Evolutionary conservation across 2,888 invertebrate species (phyloP).

Genomic region (Sabatieria punctata): DNA sequence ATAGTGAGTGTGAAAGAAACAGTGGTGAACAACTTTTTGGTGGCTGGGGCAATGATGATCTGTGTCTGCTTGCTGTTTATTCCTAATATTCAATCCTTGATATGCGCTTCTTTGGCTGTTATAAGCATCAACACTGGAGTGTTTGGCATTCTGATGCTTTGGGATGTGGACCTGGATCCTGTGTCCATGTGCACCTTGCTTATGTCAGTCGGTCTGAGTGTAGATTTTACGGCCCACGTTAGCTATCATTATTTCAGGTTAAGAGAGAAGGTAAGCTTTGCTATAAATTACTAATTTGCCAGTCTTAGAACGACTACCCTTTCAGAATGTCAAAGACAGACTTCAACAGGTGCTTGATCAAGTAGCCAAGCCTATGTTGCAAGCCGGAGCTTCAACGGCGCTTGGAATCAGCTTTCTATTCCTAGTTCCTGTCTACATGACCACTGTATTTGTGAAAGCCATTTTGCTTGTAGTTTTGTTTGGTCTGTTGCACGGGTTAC

Average conservation of each 20-base stretch:
- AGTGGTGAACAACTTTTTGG: conserved; percentile 18
- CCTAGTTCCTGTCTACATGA: no score
- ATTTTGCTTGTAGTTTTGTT: no score
- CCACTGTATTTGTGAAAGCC: no score
- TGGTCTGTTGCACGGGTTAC: no score
- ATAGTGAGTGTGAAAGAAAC: conserved; percentile 17
- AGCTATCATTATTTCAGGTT: conserved; percentile 3
- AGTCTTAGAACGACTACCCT: no score
- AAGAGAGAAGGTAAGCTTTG: no score
- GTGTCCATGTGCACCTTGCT: not conserved
- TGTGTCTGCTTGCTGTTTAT: conserved; percentile 24
- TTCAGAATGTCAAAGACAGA: no score
- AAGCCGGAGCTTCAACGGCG: no score
- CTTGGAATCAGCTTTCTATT: no score
- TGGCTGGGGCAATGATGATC: conserved; percentile 26
- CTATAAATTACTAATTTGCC: no score
- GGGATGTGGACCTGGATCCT: conserved; percentile 1
- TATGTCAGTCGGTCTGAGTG: conserved; percentile 2
- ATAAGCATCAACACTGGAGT: conserved; percentile 17
- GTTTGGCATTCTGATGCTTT: not conserved
- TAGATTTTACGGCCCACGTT: not conserved
- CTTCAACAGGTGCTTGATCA: no score
- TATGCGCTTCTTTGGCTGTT: conserved; percentile 18
- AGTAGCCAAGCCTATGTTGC: no score
- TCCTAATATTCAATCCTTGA: conserved; percentile 15